Evolutionary conservation across 92 coral and sea anemone species (phyloP).

Genomic region (Meandrina meandrites): DNA sequence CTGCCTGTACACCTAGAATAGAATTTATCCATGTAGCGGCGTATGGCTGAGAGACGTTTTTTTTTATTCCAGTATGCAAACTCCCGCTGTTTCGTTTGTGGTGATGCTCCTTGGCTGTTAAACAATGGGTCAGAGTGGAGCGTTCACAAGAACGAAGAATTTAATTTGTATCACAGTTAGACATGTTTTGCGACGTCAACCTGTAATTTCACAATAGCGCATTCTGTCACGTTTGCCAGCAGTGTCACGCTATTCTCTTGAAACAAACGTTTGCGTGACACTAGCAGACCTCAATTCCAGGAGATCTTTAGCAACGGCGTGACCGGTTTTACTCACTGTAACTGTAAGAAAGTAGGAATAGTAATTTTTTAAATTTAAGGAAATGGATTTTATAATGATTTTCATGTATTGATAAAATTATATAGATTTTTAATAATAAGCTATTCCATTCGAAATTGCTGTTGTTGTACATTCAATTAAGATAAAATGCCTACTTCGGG

Average conservation of each 20-base stretch:
- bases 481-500: not conserved
- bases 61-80: not conserved
- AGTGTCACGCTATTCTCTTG: not conserved
- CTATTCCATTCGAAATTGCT: not conserved
- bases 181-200: not conserved
- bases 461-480: not conserved
- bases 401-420: not conserved
- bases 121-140: not conserved
- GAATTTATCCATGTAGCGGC: not conserved
- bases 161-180: not conserved
- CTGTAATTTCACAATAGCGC: not conserved
- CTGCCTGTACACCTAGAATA: not conserved
- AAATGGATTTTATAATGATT: constrained; percentile 3
- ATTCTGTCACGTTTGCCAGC: not conserved
- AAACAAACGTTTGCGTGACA: not conserved
- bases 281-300: not conserved
- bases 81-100: not conserved
- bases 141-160: no score
- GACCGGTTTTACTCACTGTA: not conserved
- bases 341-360: not conserved
- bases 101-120: not conserved
- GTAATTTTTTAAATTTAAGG: not conserved
- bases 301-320: not conserved
- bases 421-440: not conserved
- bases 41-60: no score